Conservation (phyloP, 2,888 invertebrate genomes). For the Leistus spinibarbis region DNA sequence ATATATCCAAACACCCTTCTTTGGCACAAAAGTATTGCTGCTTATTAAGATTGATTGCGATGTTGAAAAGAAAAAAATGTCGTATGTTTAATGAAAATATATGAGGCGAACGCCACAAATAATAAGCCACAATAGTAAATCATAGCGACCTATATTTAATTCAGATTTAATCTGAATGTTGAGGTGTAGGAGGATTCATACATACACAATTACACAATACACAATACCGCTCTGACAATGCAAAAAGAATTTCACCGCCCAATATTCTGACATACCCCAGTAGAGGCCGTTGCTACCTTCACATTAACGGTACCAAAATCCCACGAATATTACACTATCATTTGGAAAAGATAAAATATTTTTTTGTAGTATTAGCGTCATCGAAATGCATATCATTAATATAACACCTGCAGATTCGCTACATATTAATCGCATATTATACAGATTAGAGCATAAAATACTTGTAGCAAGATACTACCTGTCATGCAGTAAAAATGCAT, state of each 20-base stretch:
- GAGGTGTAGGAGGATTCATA: neutral
- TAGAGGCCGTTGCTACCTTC: neutral
- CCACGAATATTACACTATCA: neutral
- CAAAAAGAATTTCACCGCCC: constrained; percentile 13
- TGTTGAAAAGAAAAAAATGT: too few relatives aligned
- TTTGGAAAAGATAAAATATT: constrained; percentile 14
- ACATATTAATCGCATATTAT: constrained; percentile 3
- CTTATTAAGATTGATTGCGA: too few relatives aligned
- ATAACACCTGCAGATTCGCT: constrained; percentile 22
- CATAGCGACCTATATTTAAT: neutral
- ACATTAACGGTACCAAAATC: constrained; percentile 23
- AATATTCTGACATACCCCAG: neutral
- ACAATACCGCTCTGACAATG: neutral
- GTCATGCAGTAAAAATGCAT: constrained; percentile 16
- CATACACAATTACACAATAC: neutral
- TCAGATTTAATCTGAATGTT: neutral
- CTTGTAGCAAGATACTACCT: constrained; percentile 17
- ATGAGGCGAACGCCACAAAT: neutral
- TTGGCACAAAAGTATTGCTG: too few relatives aligned
- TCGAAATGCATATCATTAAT: constrained; percentile 27
- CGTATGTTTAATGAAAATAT: neutral
- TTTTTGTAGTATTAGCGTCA: neutral
- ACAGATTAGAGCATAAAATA: constrained; percentile 36
- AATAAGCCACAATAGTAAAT: neutral
- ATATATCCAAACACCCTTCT: neutral